Evolutionary conservation across 2,113 vertebrate species (phyloP), one percentile per base, ranked within the genome.

Genomic region (Sinocyclocheilus anophthalmus): DNA sequence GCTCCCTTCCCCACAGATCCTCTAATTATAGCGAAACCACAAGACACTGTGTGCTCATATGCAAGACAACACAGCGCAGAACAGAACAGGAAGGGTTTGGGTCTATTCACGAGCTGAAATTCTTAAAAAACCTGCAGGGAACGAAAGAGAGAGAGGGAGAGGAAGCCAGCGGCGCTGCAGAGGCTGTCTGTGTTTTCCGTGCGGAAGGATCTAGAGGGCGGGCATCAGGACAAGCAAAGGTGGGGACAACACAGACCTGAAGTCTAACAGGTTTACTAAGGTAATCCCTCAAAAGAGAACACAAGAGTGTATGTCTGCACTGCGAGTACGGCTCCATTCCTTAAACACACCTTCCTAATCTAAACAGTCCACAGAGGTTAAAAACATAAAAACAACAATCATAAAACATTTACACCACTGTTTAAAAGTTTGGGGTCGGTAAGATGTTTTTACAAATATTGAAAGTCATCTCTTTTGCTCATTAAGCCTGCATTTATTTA

Each of bases 1-100:
- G 24, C 48, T 48, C 24, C 1, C 61, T 50, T 72, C 48, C 67
- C 50, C 33, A 18, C 22, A 55, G 50, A 22, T 84, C 69, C 82
- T 84, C 48, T 84, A 84, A 84, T 84, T 84, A 84, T 72, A 84
- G 82, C 18, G n/a, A 70, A 82, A 84, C 69, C 82, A 73, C 82
- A 73, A 73, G 82, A 72, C 67, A 37, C 81, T 82, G 1, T 70
- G 65, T 82, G 80, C 80, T 69, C 18, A 50, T 69, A 70, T 3
- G 45, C 80, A 20, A 82, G 63, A 70, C 80, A 82, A 70, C 63
- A 63, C 16, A 26, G 48, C 30, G 48, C 65, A 73, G 33, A 69
- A 69, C 12, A 81, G 61, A 57, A 84, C 82, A 84, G 67, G 69
- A 84, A 73, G 67, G 82, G 82, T 72, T 84, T 84, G 22, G 82